Percentiles rank a stretch among this genome's conserved stretches.
These are phyloP conservation scores for Phoxinus dragarum DNA, from an alignment of 2,797 vertebrate species.

Conservation along the genomic window DNA sequence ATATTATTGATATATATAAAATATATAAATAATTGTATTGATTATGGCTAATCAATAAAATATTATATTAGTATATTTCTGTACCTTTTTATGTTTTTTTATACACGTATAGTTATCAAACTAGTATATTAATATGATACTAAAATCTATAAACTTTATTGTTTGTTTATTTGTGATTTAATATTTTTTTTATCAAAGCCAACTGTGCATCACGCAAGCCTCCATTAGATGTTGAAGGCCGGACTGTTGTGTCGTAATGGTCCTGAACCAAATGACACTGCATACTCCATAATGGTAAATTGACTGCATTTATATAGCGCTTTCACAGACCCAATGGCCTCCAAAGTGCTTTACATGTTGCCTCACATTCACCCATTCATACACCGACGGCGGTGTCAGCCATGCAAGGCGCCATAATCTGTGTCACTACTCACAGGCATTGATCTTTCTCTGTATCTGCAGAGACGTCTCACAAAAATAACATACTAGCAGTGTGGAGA, in stretches of 20 bases:
- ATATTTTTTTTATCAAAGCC: conserved; percentile 68
- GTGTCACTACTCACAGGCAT: background rate
- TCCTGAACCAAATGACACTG: conserved; percentile 84
- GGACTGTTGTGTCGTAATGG: conserved; percentile 83
- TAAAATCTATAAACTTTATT: background rate
- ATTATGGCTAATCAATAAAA: no score
- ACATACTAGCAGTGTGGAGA: conserved; percentile 84
- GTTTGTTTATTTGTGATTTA: background rate
- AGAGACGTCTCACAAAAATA: conserved; percentile 83
- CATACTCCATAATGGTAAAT: background rate
- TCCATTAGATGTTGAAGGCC: conserved; percentile 88
- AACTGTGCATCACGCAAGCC: conserved; percentile 89
- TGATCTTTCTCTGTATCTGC: conserved; percentile 23
- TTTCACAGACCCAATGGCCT: no score
- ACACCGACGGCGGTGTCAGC: no score
- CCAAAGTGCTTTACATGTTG: no score
- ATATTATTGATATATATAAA: no score
- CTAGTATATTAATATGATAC: background rate
- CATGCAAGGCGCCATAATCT: no score
- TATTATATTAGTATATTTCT: background rate
- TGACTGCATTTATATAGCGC: no score
- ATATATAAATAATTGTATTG: no score
- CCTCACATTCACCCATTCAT: no score
- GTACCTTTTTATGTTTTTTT: background rate
- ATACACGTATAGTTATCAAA: background rate